Percentiles rank a stretch among this genome's conserved stretches.
Evolutionary conservation across 2,888 invertebrate species (phyloP).

Genomic region (Molorchus minor): DNA sequence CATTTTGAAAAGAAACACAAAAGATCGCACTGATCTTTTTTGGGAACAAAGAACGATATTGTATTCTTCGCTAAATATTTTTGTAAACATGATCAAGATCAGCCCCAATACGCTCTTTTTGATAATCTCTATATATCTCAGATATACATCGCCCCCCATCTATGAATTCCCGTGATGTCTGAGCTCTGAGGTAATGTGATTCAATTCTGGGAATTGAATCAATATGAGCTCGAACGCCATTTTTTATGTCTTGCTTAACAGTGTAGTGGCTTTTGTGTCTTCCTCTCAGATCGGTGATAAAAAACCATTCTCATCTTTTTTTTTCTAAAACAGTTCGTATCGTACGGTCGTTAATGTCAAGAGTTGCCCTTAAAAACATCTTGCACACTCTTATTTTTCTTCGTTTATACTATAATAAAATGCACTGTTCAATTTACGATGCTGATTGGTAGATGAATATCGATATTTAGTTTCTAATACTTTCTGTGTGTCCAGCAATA

Average conservation of each 20-base stretch:
- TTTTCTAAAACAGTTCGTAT: conserved; percentile 22
- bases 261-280: background rate
- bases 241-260: conserved; percentile 14
- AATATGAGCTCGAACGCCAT: conserved; percentile 14
- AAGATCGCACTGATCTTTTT: conserved; percentile 49
- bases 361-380: conserved; percentile 6
- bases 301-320: conserved; percentile 16
- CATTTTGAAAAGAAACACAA: conserved; percentile 46
- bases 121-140: conserved; percentile 22
- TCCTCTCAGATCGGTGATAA: conserved; percentile 10
- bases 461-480: conserved; percentile 17
- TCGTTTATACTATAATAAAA: conserved; percentile 1
- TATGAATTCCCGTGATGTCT: conserved; percentile 7
- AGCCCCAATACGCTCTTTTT: conserved; percentile 4
- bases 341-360: conserved; percentile 25
- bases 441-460: conserved; percentile 5
- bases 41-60: conserved; percentile 48
- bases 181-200: conserved; percentile 11
- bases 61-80: conserved; percentile 50
- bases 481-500: conserved; percentile 7
- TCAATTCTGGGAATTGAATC: conserved; percentile 21
- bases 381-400: conserved; percentile 3
- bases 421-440: conserved; percentile 15
- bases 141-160: conserved; percentile 7
- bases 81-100: conserved; percentile 39